phyloP scores from a whole-genome alignment of 1,140 invertebrate species.

The Drosophila pseudoananassae region DNA sequence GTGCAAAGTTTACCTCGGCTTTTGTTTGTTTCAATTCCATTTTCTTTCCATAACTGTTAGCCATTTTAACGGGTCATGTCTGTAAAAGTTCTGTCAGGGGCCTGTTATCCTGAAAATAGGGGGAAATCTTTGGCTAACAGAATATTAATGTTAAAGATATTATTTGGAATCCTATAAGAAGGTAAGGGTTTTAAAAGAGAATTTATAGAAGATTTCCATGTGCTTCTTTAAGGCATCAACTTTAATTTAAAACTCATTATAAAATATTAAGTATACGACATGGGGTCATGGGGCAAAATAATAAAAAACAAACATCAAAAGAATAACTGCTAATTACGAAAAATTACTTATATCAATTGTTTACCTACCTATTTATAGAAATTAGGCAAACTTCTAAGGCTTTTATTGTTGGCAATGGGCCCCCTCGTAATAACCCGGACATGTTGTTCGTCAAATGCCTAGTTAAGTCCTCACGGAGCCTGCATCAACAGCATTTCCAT shows the following conservation, averaged over 20 bases:
- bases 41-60: conserved; percentile 4
- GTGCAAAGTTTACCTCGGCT: conserved; percentile 4
- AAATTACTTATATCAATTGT: neutral
- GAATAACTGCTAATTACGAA: neutral
- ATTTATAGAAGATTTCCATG: no score
- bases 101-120: neutral
- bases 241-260: no score
- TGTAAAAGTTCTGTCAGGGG: neutral
- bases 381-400: conserved; percentile 1
- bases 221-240: no score
- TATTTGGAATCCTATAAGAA: neutral
- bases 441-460: conserved; percentile 32
- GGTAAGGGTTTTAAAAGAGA: neutral
- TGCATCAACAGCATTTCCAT: conserved; percentile 57
- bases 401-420: neutral
- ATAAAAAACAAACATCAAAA: neutral
- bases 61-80: no score
- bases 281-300: neutral
- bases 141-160: neutral
- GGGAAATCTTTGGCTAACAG: neutral
- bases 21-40: conserved; percentile 60
- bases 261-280: no score
- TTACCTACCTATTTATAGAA: conserved; percentile 4
- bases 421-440: conserved; percentile 22
- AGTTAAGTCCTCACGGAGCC: conserved; percentile 33